Percentiles rank a stretch among this genome's conserved stretches.
These are phyloP conservation scores for Dorcus parallelipipedus DNA, from an alignment of 2,888 invertebrate genomes.

Conservation along the genomic window DNA sequence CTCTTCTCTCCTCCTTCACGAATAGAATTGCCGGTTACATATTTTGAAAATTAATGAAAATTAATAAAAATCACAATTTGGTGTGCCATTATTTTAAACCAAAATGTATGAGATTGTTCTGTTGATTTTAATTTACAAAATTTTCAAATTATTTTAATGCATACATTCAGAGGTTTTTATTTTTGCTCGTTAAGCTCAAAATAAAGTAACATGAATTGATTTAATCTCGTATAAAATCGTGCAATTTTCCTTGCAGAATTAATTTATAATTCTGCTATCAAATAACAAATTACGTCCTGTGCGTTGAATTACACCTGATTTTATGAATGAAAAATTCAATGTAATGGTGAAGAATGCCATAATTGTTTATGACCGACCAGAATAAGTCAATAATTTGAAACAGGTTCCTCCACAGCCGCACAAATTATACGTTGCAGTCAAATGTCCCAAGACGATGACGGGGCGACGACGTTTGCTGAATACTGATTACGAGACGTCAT, in stretches of 20 bases:
- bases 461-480: neutral
- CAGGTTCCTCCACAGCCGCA: neutral
- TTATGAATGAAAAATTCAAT: neutral
- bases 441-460: neutral
- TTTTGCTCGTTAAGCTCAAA: no score
- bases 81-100: no score
- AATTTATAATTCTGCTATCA: neutral
- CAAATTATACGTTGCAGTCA: neutral
- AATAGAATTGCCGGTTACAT: no score
- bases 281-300: neutral
- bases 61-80: no score
- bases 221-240: neutral
- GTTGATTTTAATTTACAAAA: no score
- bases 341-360: no score
- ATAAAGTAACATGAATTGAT: no score
- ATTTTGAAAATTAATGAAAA: no score
- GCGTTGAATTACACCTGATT: no score
- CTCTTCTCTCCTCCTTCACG: neutral
- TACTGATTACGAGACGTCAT: neutral
- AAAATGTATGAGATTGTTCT: no score
- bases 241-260: neutral
- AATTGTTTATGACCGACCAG: neutral
- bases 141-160: no score
- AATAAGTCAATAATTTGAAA: neutral
- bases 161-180: no score